Conservation (phyloP, 2,797 vertebrate genomes). For the Fundulus diaphanus region DNA sequence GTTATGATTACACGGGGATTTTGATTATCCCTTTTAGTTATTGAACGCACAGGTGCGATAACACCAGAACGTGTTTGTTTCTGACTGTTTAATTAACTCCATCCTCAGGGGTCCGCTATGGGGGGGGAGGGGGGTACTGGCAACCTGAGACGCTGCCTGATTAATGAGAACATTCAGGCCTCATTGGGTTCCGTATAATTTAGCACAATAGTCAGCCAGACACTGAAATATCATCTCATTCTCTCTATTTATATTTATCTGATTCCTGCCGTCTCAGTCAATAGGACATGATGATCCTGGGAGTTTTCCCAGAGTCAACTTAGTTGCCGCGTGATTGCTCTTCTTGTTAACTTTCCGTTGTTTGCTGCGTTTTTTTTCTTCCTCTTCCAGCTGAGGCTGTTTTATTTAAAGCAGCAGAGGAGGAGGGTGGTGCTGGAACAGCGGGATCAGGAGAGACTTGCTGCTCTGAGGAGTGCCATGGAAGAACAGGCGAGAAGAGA, state of each 20-base stretch:
- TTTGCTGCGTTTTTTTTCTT: constrained; percentile 17
- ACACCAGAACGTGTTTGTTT: constrained; percentile 33
- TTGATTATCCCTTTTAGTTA: constrained; percentile 50
- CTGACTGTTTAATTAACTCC: constrained; percentile 74
- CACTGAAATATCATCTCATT: constrained; percentile 78
- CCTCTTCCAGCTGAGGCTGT: constrained; percentile 84
- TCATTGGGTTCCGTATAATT: constrained; percentile 74
- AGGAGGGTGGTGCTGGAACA: constrained; percentile 83
- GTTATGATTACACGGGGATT: constrained; percentile 36
- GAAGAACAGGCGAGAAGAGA: constrained; percentile 88
- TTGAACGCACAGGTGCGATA: constrained; percentile 43
- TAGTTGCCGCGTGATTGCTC: constrained; percentile 19
- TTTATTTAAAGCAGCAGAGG: constrained; percentile 84
- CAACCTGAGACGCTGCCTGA: constrained; percentile 71
- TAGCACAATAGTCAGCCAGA: constrained; percentile 57
- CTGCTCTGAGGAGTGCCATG: constrained; percentile 85
- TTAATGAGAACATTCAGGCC: constrained; percentile 77
- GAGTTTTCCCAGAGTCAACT: constrained; percentile 40
- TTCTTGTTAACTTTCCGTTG: constrained; percentile 47
- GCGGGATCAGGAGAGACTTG: constrained; percentile 82
- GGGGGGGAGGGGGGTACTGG: constrained; percentile 46
- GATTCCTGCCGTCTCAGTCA: constrained; percentile 65
- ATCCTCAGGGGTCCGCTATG: constrained; percentile 60
- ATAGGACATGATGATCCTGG: constrained; percentile 67
- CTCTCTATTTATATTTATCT: constrained; percentile 70